Base-by-base conservation (phyloP, 2,113 vertebrate genomes). In the Lampris incognitus region DNA sequence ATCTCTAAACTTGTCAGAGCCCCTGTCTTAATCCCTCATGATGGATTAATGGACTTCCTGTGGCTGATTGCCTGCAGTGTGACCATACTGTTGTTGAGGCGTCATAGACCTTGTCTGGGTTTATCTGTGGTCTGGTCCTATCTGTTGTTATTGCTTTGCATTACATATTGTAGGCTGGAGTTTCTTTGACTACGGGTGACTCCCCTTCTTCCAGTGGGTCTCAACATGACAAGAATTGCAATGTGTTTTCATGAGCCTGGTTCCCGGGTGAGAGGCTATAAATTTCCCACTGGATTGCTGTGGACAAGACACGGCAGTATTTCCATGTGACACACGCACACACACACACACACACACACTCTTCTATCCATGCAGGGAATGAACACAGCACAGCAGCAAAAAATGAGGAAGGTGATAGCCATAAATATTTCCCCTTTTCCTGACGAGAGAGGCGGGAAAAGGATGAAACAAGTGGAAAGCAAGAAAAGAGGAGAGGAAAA, bases 191-290 rank as follows among this genome's bases (percentile, higher is more conserved):
- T 41, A 85, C 84, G 85, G 86, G 87, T 87, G 86, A 82, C 64
- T 88, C 81, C 64, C 2, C 2, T 70, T 80, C 79, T 78, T 87
- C 86, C 88, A 85, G 7, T 74, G 2, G 38, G 44, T 78, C 84
- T 92, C 83, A 82, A 57, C 76, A 49, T 87, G 89, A 87, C 84
- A 83, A 63, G 82, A 85, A 82, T 85, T 82, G 66, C 74, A 60
- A 59, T 84, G 78, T 44, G 39, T 82, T 83, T 90, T 85, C 60
- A 50, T 70, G 11, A 83, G 62, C 64, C 48, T 51, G 46, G 13
- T n/a, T 66, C 67, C 60, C 64, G 54, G 60, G 59, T 13, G 38
- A 40, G 49, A 69, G 52, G 38, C 64, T 65, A 65, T 85, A 74
- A 79, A 84, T 85, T 66, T 76, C 55, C 39, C 50, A 54, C 6